A percentile compares a stretch with the other conserved stretches of the same genome.
Evolutionary conservation across 2,888 invertebrate species (phyloP).

Genomic region (Teleiodes luculella): DNA sequence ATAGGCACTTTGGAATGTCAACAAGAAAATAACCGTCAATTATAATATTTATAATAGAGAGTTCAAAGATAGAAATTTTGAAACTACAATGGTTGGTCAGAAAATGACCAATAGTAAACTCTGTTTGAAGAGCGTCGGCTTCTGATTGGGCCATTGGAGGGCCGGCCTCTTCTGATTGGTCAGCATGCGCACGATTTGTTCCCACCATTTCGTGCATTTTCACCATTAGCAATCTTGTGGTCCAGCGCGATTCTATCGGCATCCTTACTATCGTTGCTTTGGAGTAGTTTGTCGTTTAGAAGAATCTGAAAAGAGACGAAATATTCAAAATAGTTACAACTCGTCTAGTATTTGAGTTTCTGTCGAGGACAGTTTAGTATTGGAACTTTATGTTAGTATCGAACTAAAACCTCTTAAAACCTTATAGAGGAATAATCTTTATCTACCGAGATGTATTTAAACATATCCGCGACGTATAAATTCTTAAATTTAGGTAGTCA

Average conservation of each 20-base stretch:
- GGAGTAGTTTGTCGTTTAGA: conserved; percentile 86
- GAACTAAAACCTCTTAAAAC: too few species aligned
- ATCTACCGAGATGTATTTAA: background rate
- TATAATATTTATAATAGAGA: conserved; percentile 18
- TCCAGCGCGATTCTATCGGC: conserved; percentile 84
- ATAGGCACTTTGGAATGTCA: conserved; percentile 33
- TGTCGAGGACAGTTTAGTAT: too few species aligned
- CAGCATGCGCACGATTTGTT: conserved; percentile 80
- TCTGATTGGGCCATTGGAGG: conserved; percentile 32
- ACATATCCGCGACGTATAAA: background rate
- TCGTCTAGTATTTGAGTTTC: too few species aligned
- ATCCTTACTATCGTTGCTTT: conserved; percentile 83
- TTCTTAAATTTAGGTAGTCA: too few species aligned
- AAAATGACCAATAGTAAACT: conserved; percentile 17
- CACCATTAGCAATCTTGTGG: conserved; percentile 72
- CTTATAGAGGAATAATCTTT: too few species aligned
- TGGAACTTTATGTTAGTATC: too few species aligned
- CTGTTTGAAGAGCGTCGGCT: conserved; percentile 23
- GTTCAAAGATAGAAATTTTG: conserved; percentile 16
- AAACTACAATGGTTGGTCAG: conserved; percentile 27
- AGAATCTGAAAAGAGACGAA: conserved; percentile 79
- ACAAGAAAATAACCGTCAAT: background rate
- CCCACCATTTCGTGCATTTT: conserved; percentile 58
- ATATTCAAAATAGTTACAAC: background rate
- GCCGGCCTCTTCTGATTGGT: conserved; percentile 50